Evolutionary conservation across 2,888 invertebrate species (phyloP).

Genomic region (Anthophora plumipes): DNA sequence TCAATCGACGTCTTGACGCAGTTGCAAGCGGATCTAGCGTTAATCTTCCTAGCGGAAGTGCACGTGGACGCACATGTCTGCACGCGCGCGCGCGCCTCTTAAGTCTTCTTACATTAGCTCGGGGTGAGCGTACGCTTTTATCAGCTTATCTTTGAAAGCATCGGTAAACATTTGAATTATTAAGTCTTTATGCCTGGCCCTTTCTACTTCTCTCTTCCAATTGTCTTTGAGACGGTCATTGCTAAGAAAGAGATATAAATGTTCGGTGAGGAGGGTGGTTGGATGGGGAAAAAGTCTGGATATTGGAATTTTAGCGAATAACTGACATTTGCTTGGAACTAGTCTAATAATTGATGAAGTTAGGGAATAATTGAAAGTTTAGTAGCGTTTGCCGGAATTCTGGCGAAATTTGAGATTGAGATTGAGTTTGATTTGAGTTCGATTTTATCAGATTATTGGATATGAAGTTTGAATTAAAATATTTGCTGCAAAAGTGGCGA

Average conservation of each 20-base stretch:
- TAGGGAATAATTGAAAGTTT: neutral
- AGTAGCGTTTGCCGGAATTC: neutral
- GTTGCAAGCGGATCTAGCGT: slow-evolving; percentile 58
- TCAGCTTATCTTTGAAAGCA: slow-evolving; percentile 75
- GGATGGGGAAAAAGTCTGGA: neutral
- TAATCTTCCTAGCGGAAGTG: slow-evolving; percentile 36
- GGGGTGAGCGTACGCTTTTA: slow-evolving; percentile 69
- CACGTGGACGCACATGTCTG: slow-evolving; percentile 1
- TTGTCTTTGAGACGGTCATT: neutral
- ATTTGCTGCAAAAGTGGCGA: no score
- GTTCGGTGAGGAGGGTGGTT: neutral
- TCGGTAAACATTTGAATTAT: slow-evolving; percentile 76
- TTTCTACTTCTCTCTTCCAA: neutral
- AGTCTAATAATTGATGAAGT: neutral
- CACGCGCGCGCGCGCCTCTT: slow-evolving; percentile 30
- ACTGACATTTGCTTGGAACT: neutral
- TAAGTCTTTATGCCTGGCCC: slow-evolving; percentile 49
- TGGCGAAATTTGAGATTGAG: no score
- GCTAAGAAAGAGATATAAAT: neutral
- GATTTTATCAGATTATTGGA: no score
- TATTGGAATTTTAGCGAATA: slow-evolving; percentile 2
- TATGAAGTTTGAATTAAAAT: no score
- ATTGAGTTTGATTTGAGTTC: no score
- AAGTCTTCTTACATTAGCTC: slow-evolving; percentile 58
- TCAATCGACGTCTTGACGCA: slow-evolving; percentile 49